phyloP scores from a whole-genome alignment of 2,888 invertebrate species.

The Dryadula phaetusa region DNA sequence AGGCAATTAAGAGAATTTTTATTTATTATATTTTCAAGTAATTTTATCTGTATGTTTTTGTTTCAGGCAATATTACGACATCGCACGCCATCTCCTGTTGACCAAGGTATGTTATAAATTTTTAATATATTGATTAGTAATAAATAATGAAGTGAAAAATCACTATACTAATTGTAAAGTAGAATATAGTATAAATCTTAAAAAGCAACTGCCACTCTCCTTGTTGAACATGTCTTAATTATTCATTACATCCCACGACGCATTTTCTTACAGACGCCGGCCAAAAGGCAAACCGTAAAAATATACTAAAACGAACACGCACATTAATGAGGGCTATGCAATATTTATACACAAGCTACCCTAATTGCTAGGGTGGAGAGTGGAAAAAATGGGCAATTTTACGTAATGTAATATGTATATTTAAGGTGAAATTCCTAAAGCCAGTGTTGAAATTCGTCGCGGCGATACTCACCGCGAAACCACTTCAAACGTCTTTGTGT shows the following conservation, averaged over 20 bases:
- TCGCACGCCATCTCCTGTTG: conserved; percentile 72
- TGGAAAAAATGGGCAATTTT: conserved; percentile 85
- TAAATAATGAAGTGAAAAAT: neutral
- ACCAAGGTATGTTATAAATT: conserved; percentile 69
- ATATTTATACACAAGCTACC: conserved; percentile 84
- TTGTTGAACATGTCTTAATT: conserved; percentile 76
- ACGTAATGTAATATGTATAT: conserved; percentile 85
- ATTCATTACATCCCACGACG: conserved; percentile 76
- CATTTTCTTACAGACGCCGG: conserved; percentile 67
- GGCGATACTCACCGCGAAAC: conserved; percentile 75
- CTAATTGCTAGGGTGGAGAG: conserved; percentile 85
- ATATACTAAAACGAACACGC: conserved; percentile 81
- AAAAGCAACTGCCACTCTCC: conserved; percentile 61
- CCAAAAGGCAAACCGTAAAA: conserved; percentile 76
- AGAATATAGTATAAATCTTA: conserved; percentile 34
- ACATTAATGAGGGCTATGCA: conserved; percentile 83
- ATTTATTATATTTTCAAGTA: conserved; percentile 29
- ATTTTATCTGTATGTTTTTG: conserved; percentile 51
- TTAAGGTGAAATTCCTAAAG: conserved; percentile 79
- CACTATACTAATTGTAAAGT: neutral
- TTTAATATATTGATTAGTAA: neutral
- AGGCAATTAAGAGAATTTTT: conserved; percentile 22
- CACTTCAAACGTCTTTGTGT: conserved; percentile 78
- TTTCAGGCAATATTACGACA: conserved; percentile 78
- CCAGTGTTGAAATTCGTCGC: conserved; percentile 75